Evolutionary conservation across 2,888 invertebrate genomes (phyloP).

Genomic region (Tinea semifulvella): DNA sequence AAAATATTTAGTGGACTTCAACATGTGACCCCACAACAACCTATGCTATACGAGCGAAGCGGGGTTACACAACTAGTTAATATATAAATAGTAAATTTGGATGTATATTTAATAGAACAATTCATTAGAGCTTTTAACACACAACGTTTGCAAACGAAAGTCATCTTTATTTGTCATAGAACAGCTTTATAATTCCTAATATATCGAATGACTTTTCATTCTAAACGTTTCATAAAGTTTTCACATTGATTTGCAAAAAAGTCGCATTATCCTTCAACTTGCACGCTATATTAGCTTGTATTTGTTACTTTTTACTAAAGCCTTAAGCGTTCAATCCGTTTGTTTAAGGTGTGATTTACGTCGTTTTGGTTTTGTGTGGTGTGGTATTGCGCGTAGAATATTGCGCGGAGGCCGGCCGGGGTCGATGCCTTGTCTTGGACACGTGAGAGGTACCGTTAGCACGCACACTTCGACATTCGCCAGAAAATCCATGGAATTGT

Average conservation of each 20-base stretch:
- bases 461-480: slow-evolving; percentile 41
- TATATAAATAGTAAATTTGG: slow-evolving; percentile 13
- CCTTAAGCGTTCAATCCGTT: neutral
- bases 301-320: no score
- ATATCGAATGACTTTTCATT: neutral
- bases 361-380: slow-evolving; percentile 22
- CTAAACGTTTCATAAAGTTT: neutral
- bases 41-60: no score
- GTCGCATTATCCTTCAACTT: no score
- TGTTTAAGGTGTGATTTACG: slow-evolving; percentile 19
- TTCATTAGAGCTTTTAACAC: neutral
- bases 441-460: slow-evolving; percentile 61
- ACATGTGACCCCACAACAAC: no score
- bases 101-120: neutral
- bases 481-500: slow-evolving; percentile 17
- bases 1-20: no score
- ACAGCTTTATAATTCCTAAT: neutral
- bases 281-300: no score
- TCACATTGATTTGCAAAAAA: no score
- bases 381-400: slow-evolving; percentile 54
- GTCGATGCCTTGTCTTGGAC: slow-evolving; percentile 60
- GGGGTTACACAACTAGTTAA: no score
- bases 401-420: slow-evolving; percentile 58
- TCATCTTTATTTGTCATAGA: neutral
- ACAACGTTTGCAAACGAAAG: neutral